Evolutionary conservation across 2,888 invertebrate genomes (phyloP).

Genomic region (Sialis lutaria): DNA sequence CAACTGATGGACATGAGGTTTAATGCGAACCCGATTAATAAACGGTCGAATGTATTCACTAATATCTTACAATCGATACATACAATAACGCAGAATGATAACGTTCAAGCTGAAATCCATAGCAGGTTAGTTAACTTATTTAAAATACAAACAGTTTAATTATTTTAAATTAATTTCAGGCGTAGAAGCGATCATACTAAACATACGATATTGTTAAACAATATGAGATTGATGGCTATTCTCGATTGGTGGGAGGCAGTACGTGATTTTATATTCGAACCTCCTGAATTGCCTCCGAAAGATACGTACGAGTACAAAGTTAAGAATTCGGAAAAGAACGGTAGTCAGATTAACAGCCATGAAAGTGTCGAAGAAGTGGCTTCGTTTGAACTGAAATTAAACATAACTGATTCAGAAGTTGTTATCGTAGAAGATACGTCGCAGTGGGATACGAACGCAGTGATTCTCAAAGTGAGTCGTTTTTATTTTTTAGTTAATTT

Average conservation of each 20-base stretch:
- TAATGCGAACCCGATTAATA: constrained; percentile 44
- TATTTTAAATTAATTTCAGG: constrained; percentile 20
- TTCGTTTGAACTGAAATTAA: constrained; percentile 73
- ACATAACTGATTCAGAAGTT: constrained; percentile 88
- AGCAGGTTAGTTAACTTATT: constrained; percentile 26
- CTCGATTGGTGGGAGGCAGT: constrained; percentile 86
- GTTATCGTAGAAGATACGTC: constrained; percentile 86
- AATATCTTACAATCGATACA: constrained; percentile 71
- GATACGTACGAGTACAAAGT: background rate
- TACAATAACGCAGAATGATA: constrained; percentile 25
- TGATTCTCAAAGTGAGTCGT: constrained; percentile 56
- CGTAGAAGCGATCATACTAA: constrained; percentile 48
- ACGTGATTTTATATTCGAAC: constrained; percentile 53
- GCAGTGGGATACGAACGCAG: constrained; percentile 78
- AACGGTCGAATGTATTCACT: constrained; percentile 70
- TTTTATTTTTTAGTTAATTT: background rate
- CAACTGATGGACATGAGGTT: constrained; percentile 61
- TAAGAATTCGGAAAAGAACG: constrained; percentile 16
- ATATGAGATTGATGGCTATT: constrained; percentile 86
- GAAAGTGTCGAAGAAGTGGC: constrained; percentile 12
- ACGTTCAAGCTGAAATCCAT: constrained; percentile 59
- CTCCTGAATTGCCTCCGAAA: constrained; percentile 22
- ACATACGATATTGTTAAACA: constrained; percentile 80
- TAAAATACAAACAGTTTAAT: no score
- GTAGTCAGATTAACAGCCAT: constrained; percentile 7